phyloP scores from a whole-genome alignment of 2,113 vertebrate genomes.

The Typhlomys cinereus region DNA sequence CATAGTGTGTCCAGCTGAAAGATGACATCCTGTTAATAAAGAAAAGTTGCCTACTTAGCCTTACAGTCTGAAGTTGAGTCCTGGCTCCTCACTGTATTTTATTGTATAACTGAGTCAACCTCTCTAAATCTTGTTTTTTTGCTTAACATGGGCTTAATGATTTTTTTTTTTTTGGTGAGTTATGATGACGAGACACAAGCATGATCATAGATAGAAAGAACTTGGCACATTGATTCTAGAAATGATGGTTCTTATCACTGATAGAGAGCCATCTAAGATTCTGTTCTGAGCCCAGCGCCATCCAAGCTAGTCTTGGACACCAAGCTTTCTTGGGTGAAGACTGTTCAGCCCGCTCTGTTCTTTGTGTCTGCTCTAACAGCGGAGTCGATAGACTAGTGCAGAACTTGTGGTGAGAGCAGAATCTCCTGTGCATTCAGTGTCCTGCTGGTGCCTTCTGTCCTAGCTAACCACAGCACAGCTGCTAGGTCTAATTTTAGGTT shows the following conservation, averaged over 20 bases:
- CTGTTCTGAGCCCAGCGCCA: slow-evolving; percentile 38
- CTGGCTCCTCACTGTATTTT: neutral
- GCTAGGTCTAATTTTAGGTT: slow-evolving; percentile 7
- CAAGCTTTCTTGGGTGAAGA: slow-evolving; percentile 45
- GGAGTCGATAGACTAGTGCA: neutral
- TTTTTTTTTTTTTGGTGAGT: neutral
- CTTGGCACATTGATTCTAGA: neutral
- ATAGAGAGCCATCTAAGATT: neutral
- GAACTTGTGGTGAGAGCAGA: neutral
- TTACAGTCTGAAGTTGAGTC: neutral
- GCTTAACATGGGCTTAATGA: neutral
- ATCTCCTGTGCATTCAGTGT: slow-evolving; percentile 44
- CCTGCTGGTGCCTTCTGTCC: slow-evolving; percentile 23
- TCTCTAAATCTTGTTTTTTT: slow-evolving; percentile 6
- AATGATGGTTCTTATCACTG: neutral
- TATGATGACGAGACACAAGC: neutral
- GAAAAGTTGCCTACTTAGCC: neutral
- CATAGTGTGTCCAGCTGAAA: neutral
- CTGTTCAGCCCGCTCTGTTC: slow-evolving; percentile 46
- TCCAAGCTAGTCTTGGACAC: slow-evolving; percentile 52
- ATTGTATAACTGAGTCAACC: neutral
- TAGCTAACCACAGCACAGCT: slow-evolving; percentile 70
- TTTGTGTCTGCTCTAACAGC: slow-evolving; percentile 8
- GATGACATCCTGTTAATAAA: neutral
- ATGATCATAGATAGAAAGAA: neutral